Evolutionary conservation across 2,888 invertebrate species (phyloP).

Genomic region (Hirtodrosophila trivittata): DNA sequence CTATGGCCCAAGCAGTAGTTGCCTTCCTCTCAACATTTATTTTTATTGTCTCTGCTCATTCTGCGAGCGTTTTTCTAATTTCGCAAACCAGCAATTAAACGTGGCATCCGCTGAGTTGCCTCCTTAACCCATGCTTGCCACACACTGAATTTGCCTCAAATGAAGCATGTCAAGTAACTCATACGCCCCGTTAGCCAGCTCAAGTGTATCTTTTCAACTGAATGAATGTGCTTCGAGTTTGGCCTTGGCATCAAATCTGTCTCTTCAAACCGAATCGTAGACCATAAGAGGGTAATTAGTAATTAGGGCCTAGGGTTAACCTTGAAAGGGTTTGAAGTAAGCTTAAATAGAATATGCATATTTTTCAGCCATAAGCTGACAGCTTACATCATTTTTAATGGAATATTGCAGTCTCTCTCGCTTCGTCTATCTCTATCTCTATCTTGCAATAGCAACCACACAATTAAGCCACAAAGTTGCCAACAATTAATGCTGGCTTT

Average conservation of each 20-base stretch:
- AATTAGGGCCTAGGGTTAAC: no score
- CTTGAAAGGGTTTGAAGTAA: no score
- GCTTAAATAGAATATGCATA: not conserved
- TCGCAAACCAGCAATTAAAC: slow-evolving; percentile 57
- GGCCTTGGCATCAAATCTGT: not conserved
- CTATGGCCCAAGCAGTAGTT: not conserved
- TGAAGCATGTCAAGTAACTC: slow-evolving; percentile 59
- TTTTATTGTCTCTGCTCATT: slow-evolving; percentile 40
- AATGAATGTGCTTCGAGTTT: no score
- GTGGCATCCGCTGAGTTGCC: slow-evolving; percentile 42
- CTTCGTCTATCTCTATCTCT: not conserved
- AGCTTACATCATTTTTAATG: no score
- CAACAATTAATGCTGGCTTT: slow-evolving; percentile 39
- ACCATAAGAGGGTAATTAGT: no score
- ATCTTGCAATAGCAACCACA: not conserved
- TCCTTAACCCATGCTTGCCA: not conserved
- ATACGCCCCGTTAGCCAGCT: slow-evolving; percentile 38
- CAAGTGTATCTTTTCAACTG: slow-evolving; percentile 3
- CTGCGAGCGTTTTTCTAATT: slow-evolving; percentile 63
- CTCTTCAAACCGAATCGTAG: no score
- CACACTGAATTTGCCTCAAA: slow-evolving; percentile 30
- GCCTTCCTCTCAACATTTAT: slow-evolving; percentile 26
- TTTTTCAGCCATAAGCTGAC: not conserved
- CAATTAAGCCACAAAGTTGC: slow-evolving; percentile 36
- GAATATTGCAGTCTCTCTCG: not conserved